Evolutionary conservation across 2,888 invertebrate genomes (phyloP).

Genomic region (Ditula angustiorana): DNA sequence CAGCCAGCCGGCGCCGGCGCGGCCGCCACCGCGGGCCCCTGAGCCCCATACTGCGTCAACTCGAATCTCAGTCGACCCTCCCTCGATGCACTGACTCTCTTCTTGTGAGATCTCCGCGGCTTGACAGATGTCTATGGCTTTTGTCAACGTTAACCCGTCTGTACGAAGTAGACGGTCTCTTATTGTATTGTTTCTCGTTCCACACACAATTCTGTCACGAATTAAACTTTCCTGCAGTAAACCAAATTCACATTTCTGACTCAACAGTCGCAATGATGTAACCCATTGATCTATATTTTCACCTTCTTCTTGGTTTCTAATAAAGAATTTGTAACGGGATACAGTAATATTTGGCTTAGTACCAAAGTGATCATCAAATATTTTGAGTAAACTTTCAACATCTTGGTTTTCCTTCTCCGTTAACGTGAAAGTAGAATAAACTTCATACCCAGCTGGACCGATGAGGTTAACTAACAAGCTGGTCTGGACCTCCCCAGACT

Average conservation of each 20-base stretch:
- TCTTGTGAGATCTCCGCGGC: neutral
- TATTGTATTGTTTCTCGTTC: neutral
- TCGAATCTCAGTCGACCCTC: neutral
- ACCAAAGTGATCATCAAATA: neutral
- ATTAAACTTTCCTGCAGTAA: neutral
- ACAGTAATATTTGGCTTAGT: slow-evolving; percentile 23
- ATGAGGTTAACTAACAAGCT: slow-evolving; percentile 44
- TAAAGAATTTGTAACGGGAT: slow-evolving; percentile 39
- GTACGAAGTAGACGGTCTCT: neutral
- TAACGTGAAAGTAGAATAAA: slow-evolving; percentile 40
- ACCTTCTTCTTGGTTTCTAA: slow-evolving; percentile 33
- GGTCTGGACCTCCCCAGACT: slow-evolving; percentile 41
- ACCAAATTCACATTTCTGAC: slow-evolving; percentile 9
- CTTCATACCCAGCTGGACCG: slow-evolving; percentile 41
- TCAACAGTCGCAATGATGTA: slow-evolving; percentile 32
- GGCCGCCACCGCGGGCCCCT: neutral
- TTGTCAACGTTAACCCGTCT: neutral
- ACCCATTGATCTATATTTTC: slow-evolving; percentile 40
- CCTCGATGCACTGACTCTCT: neutral
- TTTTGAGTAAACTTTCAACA: slow-evolving; percentile 5
- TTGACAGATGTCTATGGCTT: neutral
- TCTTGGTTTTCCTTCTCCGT: slow-evolving; percentile 28
- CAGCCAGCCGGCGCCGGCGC: neutral
- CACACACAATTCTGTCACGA: neutral
- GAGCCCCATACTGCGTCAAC: neutral